A percentile compares a stretch with the other conserved stretches of the same genome.
These are phyloP conservation scores for Drosophila paulistorum DNA, from an alignment of 1,140 invertebrate genomes.

Conservation along the genomic window DNA sequence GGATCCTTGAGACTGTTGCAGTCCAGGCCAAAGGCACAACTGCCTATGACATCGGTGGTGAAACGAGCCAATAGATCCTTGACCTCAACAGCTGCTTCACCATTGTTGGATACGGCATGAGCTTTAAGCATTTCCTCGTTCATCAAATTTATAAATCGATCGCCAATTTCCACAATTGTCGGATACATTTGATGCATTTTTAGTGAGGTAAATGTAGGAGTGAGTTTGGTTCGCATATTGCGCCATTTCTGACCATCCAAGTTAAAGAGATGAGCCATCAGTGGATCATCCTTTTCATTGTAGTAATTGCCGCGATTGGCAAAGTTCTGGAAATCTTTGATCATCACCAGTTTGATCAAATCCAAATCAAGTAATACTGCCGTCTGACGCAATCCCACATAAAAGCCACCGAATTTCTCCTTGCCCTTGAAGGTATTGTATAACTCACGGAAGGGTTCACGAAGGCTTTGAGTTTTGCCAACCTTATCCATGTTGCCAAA, in stretches of 20 bases:
- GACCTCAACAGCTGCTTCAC: slow-evolving; percentile 50
- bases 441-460: slow-evolving; percentile 57
- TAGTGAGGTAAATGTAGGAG: slow-evolving; percentile 85
- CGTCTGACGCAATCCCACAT: slow-evolving; percentile 38
- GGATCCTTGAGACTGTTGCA: slow-evolving; percentile 84
- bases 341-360: slow-evolving; percentile 85
- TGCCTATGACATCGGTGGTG: slow-evolving; percentile 86
- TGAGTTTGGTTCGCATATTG: slow-evolving; percentile 84
- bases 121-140: slow-evolving; percentile 36
- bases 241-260: slow-evolving; percentile 84
- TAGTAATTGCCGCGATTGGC: slow-evolving; percentile 83
- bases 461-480: slow-evolving; percentile 32
- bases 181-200: slow-evolving; percentile 85
- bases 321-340: slow-evolving; percentile 85
- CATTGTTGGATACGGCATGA: not conserved
- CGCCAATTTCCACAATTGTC: slow-evolving; percentile 68
- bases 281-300: slow-evolving; percentile 83
- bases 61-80: slow-evolving; percentile 84
- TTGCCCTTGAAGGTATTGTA: slow-evolving; percentile 72
- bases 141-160: slow-evolving; percentile 74
- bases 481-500: slow-evolving; percentile 69
- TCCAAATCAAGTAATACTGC: slow-evolving; percentile 83
- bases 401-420: slow-evolving; percentile 55
- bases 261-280: slow-evolving; percentile 83
- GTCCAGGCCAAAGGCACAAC: slow-evolving; percentile 85